Conservation (phyloP, 2,113 vertebrate species). For the Megalops atlanticus region DNA sequence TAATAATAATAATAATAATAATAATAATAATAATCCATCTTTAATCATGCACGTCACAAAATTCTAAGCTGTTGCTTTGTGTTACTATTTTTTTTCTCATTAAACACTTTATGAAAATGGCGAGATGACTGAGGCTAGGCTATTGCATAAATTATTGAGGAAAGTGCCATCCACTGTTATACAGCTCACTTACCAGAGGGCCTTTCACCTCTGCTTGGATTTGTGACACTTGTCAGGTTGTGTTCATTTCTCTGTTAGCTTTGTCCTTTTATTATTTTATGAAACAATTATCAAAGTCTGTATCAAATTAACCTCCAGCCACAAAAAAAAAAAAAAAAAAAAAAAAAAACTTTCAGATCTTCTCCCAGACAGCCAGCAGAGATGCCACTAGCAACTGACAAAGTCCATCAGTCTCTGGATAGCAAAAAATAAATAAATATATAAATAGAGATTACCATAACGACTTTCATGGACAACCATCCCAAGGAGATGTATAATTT, state of each 20-base stretch:
- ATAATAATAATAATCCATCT: no score
- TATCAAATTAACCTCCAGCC: not conserved
- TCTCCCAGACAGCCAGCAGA: not conserved
- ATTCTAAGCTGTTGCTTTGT: no score
- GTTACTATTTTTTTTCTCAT: no score
- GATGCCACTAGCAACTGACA: not conserved
- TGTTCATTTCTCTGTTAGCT: not conserved
- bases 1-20: no score
- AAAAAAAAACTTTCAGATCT: not conserved
- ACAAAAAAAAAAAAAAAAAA: not conserved
- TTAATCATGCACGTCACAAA: no score
- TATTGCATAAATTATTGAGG: not conserved
- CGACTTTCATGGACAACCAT: constrained; percentile 5
- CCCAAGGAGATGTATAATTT: constrained; percentile 24
- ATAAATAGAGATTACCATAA: constrained; percentile 21
- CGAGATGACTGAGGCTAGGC: not conserved
- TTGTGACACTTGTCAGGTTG: not conserved
- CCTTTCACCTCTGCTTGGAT: constrained; percentile 7
- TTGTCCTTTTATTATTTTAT: not conserved
- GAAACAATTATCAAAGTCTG: not conserved
- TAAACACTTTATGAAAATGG: no score
- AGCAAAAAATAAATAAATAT: not conserved
- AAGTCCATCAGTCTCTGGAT: not conserved
- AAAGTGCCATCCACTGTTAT: not conserved
- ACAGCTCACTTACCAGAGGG: not conserved